Percentiles rank a stretch among this genome's conserved stretches.
phyloP scores from a whole-genome alignment of 2,888 invertebrate species.

The Melanotus villosus region DNA sequence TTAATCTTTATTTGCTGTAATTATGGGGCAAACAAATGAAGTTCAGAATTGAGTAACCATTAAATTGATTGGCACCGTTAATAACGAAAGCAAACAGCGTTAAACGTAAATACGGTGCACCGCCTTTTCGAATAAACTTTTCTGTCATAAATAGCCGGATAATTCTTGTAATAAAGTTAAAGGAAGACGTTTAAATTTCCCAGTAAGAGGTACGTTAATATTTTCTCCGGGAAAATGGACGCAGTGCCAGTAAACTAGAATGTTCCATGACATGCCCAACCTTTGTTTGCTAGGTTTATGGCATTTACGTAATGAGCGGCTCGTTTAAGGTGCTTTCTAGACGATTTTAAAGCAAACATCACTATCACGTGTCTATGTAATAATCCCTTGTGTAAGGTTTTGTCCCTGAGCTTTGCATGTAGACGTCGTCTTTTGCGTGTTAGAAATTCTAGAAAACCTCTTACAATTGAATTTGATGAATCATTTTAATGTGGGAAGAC shows the following conservation, averaged over 20 bases:
- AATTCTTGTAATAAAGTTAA: constrained; percentile 20
- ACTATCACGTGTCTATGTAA: constrained; percentile 42
- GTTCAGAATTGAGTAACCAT: constrained; percentile 8
- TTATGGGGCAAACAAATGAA: constrained; percentile 10
- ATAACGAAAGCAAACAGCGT: not conserved
- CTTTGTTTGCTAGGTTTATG: constrained; percentile 46
- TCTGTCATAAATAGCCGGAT: constrained; percentile 12
- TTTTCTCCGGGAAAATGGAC: constrained; percentile 11
- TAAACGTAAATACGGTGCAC: constrained; percentile 2
- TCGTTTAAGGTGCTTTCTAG: constrained; percentile 33
- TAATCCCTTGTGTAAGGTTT: constrained; percentile 50
- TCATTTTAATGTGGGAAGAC: constrained; percentile 40
- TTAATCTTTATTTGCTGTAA: constrained; percentile 1
- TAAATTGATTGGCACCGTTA: constrained; percentile 10
- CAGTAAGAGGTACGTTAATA: constrained; percentile 10
- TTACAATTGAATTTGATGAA: constrained; percentile 25
- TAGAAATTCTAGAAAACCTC: constrained; percentile 32
- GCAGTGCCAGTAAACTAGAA: constrained; percentile 11
- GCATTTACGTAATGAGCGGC: constrained; percentile 46
- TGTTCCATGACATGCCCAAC: constrained; percentile 32
- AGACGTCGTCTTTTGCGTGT: constrained; percentile 42
- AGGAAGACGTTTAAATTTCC: constrained; percentile 12
- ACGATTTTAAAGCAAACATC: constrained; percentile 47
- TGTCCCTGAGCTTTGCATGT: constrained; percentile 52
- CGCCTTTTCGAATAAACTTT: constrained; percentile 7